Conservation (phyloP, 2,797 vertebrate genomes). For the Onychomys torridus region DNA sequence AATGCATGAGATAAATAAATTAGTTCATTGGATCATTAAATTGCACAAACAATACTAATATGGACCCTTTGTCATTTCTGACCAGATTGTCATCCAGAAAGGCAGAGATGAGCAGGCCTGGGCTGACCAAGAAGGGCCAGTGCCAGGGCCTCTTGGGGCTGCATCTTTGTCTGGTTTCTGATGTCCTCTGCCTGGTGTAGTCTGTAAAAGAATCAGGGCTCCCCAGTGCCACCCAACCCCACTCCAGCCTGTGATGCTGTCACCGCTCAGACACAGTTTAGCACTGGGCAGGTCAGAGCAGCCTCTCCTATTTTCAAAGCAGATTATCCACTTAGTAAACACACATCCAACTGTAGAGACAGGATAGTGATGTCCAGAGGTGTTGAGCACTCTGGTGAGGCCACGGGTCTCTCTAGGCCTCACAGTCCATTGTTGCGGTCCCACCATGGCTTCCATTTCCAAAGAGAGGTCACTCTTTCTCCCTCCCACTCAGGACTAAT, state of each 20-base stretch:
- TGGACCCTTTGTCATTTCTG: background rate
- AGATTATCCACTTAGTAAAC: conserved; percentile 9
- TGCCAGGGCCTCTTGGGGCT: background rate
- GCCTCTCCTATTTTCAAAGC: background rate
- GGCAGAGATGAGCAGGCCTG: background rate
- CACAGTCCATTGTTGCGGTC: too few relatives aligned
- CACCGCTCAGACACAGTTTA: background rate
- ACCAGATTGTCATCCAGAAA: background rate
- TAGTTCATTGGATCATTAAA: conserved; percentile 40
- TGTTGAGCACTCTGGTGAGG: background rate
- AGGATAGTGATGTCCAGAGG: background rate
- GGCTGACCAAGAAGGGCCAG: background rate
- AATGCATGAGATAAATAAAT: conserved; percentile 44
- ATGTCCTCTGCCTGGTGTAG: background rate
- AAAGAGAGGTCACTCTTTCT: conserved; percentile 17
- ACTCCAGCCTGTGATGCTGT: background rate
- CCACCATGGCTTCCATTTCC: background rate
- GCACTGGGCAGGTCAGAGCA: background rate
- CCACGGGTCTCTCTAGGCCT: background rate
- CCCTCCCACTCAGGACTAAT: fast-evolving
- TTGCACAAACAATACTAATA: conserved; percentile 4
- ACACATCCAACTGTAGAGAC: background rate
- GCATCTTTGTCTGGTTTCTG: background rate
- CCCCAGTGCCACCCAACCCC: too few relatives aligned
- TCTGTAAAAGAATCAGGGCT: conserved; percentile 14